Evolutionary conservation across 2,113 vertebrate species (phyloP), one percentile per base, ranked within the genome.

Genomic region (Aegithalos caudatus): DNA sequence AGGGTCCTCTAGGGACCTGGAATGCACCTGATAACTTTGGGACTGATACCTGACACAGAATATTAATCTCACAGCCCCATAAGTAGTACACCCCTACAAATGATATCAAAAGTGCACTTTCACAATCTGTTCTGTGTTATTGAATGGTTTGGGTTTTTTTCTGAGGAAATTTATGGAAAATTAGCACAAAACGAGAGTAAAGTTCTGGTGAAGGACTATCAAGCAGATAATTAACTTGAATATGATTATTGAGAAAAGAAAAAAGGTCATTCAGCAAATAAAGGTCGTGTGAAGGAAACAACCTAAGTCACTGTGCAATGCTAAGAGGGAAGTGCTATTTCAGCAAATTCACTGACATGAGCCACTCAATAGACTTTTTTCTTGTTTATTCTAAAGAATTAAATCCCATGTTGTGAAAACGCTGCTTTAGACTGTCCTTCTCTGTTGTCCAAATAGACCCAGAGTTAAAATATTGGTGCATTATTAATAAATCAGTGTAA

Each of bases 91-190:
- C 14, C 42, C 81, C 42, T 77, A 74, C 69, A 94, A 95, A 95
- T 84, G 10, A 94, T 94, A 81, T 96, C 90, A 92, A 94, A 95
- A 77, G 65, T 74, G 70, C 72, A 77, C 8, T 87, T 40, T 67
- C 53, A 90, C 51, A 90, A 95, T 93, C 95, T 76, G 28, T 88
- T 94, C 65, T 89, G 93, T 91, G 44, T 94, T 95, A 96, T 89
- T 92, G 90, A 96, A 44, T 93, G 31, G 37, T 93, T 93, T 95
- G 69, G 11, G 1, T 0, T 11, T 45, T 12, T 94, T 90, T 62
- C 66, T 92, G 51, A 84, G 65, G 44, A 96, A 96, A 97, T 97
- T 97, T 96, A 97, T 97, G 92, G 92, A 94, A 97, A 97, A 97
- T 91, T 96, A 97, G 89, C 96, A 97, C 51, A 94, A 97, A 97